Percentiles rank a stretch among this genome's conserved stretches.
Evolutionary conservation across 2,888 invertebrate species (phyloP).

Genomic region (Osmoderma eremita): DNA sequence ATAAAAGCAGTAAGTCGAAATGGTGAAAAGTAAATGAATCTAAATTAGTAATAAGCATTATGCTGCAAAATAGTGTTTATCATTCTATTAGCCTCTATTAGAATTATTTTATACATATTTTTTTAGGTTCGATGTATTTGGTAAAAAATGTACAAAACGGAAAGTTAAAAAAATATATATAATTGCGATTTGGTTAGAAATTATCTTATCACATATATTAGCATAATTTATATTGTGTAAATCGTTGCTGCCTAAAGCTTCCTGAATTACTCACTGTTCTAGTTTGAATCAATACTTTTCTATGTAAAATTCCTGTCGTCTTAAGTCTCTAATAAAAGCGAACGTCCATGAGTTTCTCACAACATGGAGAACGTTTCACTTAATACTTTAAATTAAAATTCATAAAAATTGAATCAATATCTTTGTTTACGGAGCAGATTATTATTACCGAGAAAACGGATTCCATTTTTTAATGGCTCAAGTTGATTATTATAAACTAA

Average conservation of each 20-base stretch:
- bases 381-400: too few species aligned
- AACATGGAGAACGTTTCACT: too few species aligned
- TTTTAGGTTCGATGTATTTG: not conserved
- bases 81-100: not conserved
- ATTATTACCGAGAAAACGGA: not conserved
- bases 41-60: conserved; percentile 6
- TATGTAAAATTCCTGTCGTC: too few species aligned
- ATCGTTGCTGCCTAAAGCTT: conserved; percentile 9
- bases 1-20: not conserved
- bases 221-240: not conserved
- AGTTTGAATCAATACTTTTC: not conserved
- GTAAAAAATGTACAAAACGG: conserved; percentile 2
- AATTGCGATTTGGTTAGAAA: not conserved
- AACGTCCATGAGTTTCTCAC: too few species aligned
- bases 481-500: not conserved
- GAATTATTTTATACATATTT: not conserved
- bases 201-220: conserved; percentile 21
- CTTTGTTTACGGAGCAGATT: too few species aligned
- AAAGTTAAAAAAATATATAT: conserved; percentile 10
- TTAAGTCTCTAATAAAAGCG: too few species aligned
- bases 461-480: not conserved
- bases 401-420: too few species aligned
- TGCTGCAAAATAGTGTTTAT: conserved; percentile 1
- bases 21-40: too few species aligned
- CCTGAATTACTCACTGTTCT: conserved; percentile 10